phyloP scores from a whole-genome alignment of 2,113 vertebrate species.

The Pipra filicauda region DNA sequence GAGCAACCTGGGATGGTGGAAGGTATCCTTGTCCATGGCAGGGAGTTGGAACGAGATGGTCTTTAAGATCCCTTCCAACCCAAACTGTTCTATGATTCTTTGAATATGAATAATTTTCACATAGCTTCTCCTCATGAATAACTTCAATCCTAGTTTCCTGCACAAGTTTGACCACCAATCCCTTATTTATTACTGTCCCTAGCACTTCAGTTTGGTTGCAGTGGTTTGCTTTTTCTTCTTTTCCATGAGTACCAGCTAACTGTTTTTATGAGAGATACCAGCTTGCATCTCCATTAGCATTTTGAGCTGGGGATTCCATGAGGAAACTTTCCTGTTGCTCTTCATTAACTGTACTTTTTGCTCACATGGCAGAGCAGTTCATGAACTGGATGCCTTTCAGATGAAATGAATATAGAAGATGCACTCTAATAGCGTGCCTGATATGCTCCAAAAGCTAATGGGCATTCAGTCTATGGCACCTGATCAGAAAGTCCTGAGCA shows the following conservation, averaged over 20 bases:
- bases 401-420: not conserved
- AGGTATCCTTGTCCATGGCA: not conserved
- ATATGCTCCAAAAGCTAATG: not conserved
- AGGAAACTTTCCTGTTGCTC: not conserved
- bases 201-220: not conserved
- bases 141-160: not conserved
- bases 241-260: not conserved
- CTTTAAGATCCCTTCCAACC: not conserved
- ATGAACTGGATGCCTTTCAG: constrained; percentile 3
- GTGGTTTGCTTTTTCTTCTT: not conserved
- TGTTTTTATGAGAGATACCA: not conserved
- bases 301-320: not conserved
- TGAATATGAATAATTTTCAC: not conserved
- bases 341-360: not conserved
- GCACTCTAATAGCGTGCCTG: not conserved
- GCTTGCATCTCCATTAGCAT: not conserved
- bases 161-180: not conserved
- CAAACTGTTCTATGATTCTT: not conserved
- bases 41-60: not conserved
- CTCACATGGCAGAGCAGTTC: not conserved
- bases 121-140: not conserved
- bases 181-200: not conserved
- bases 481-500: not conserved
- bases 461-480: not conserved
- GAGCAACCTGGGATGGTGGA: rapidly evolving